Percentiles rank a stretch among this genome's conserved stretches.
Conservation (phyloP, 2,888 invertebrate species). For the Phlogophora meticulosa region DNA sequence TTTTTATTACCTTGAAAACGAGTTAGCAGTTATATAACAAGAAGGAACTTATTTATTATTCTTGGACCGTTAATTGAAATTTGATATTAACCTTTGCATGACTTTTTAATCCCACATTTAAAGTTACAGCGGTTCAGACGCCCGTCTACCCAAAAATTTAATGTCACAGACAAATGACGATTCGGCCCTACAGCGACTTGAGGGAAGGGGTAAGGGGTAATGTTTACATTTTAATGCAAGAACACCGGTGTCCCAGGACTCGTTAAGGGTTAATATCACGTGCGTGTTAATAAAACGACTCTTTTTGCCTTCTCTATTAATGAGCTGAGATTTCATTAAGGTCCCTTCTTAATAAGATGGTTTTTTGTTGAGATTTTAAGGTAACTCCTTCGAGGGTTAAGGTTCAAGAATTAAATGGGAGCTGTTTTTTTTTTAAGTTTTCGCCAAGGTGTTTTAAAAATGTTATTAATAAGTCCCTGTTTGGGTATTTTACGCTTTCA, state of each 20-base stretch:
- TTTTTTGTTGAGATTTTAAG: conserved; percentile 33
- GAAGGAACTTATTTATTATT: no score
- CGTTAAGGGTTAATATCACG: conserved; percentile 85
- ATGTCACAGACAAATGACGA: conserved; percentile 87
- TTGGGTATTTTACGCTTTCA: not conserved
- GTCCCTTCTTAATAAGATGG: conserved; percentile 68
- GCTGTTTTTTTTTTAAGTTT: conserved; percentile 2
- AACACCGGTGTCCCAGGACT: conserved; percentile 77
- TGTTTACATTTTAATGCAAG: conserved; percentile 90
- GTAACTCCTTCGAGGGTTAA: conserved; percentile 34
- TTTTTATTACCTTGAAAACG: no score
- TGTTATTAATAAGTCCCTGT: not conserved
- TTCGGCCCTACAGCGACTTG: conserved; percentile 81
- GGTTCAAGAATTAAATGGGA: conserved; percentile 2
- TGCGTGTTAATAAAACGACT: conserved; percentile 78
- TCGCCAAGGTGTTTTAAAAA: conserved; percentile 22
- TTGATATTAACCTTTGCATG: no score
- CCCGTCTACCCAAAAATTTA: conserved; percentile 70
- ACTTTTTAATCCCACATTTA: no score
- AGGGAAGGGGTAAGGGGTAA: conserved; percentile 85
- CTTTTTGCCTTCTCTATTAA: conserved; percentile 83
- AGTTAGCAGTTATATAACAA: no score
- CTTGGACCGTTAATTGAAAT: no score
- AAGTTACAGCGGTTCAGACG: conserved; percentile 68
- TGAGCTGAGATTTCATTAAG: conserved; percentile 79